Evolutionary conservation across 1,140 invertebrate genomes (phyloP).

Genomic region (Kradibia gibbosae): DNA sequence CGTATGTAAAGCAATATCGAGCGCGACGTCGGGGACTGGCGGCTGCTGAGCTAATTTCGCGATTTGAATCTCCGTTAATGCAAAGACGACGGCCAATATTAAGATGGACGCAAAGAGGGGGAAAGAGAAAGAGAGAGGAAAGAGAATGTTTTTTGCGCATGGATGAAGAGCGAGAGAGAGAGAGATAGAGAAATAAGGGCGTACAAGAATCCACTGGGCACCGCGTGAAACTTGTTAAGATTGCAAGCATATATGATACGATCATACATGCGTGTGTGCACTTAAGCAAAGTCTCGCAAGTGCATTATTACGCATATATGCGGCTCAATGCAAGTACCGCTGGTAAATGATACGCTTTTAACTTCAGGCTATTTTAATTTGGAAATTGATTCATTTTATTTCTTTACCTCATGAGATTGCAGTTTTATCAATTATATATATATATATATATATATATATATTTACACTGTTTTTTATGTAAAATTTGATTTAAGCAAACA

Average conservation of each 20-base stretch:
- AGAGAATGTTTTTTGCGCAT: not conserved
- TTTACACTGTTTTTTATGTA: too few relatives aligned
- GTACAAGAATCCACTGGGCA: constrained; percentile 34
- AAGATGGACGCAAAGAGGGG: too few relatives aligned
- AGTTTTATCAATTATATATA: too few relatives aligned
- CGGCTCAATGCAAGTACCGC: constrained; percentile 21
- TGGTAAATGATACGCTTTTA: constrained; percentile 39
- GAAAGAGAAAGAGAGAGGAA: constrained; percentile 24
- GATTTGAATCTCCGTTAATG: constrained; percentile 56
- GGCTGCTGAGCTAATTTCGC: constrained; percentile 58
- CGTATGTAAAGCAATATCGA: not conserved
- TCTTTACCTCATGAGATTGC: constrained; percentile 9
- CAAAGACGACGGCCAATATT: not conserved
- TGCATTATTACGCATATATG: constrained; percentile 32
- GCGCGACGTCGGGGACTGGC: constrained; percentile 5
- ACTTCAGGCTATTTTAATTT: constrained; percentile 11
- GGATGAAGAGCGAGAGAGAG: not conserved
- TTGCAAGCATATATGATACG: constrained; percentile 36
- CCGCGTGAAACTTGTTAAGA: constrained; percentile 51
- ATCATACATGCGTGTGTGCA: constrained; percentile 9
- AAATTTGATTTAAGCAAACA: too few relatives aligned
- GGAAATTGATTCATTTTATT: constrained; percentile 17
- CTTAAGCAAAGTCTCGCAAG: not conserved
- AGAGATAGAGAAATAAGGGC: not conserved
- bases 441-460: too few relatives aligned